Percentiles rank a stretch among this genome's conserved stretches.
Conservation (phyloP, 2,113 vertebrate genomes). For the Syngnathoides biaculeatus region DNA sequence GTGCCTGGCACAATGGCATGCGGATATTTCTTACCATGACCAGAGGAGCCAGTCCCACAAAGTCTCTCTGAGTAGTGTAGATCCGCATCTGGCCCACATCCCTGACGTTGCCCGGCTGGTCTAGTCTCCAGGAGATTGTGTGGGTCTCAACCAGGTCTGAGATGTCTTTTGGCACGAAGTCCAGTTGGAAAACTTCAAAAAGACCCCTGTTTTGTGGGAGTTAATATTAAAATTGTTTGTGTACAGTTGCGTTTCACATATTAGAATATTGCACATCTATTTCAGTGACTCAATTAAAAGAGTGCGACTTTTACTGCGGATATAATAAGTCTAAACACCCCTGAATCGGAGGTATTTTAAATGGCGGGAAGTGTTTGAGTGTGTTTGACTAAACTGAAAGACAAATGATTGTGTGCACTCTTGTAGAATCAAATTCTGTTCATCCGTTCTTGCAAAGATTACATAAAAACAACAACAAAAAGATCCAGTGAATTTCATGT, state of each 20-base stretch:
- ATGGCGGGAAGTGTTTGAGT: too few species aligned
- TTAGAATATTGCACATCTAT: not conserved
- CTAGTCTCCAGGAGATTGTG: slow-evolving; percentile 87
- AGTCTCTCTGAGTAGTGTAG: slow-evolving; percentile 81
- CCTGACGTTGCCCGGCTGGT: slow-evolving; percentile 78
- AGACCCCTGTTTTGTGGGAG: slow-evolving; percentile 52
- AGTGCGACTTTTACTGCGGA: not conserved
- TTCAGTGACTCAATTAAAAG: not conserved
- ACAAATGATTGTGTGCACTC: too few species aligned
- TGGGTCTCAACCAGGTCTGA: slow-evolving; percentile 75
- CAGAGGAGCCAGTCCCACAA: slow-evolving; percentile 82
- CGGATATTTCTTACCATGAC: slow-evolving; percentile 81
- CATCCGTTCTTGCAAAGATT: too few species aligned
- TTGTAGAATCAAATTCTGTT: too few species aligned
- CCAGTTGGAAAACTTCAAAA: slow-evolving; percentile 87
- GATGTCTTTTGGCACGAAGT: slow-evolving; percentile 79
- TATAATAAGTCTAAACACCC: too few species aligned
- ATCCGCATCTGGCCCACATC: slow-evolving; percentile 83
- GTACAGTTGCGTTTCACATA: not conserved
- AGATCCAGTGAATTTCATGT: too few species aligned
- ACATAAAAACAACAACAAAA: too few species aligned
- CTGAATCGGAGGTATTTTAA: too few species aligned
- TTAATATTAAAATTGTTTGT: not conserved
- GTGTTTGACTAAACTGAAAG: too few species aligned
- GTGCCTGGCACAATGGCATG: not conserved